These are phyloP conservation scores for Stegophylla sp. DNA, from an alignment of 2,888 invertebrate species.

Conservation along the genomic window DNA sequence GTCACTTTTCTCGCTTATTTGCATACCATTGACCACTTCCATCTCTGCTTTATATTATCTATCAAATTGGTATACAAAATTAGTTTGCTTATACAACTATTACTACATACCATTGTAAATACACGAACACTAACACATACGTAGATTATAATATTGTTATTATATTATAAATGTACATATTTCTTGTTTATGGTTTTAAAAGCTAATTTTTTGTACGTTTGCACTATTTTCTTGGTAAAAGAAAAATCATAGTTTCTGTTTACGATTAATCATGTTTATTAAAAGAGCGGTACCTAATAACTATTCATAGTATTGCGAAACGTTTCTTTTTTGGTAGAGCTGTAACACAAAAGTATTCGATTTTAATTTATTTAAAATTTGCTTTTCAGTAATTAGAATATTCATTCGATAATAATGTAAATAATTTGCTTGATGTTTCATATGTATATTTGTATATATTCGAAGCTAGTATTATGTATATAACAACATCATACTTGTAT, in stretches of 20 bases:
- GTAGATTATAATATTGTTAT: not conserved
- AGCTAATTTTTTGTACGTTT: not conserved
- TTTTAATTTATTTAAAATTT: not conserved
- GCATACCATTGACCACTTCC: too few species aligned
- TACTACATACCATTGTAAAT: not conserved
- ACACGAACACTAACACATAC: slow-evolving; percentile 17
- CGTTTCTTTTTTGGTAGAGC: not conserved
- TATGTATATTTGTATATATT: not conserved
- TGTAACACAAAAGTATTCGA: not conserved
- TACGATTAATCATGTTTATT: not conserved
- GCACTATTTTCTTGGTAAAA: not conserved
- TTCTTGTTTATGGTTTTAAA: not conserved
- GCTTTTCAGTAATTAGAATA: not conserved
- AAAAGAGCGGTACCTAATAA: too few species aligned
- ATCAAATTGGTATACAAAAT: too few species aligned
- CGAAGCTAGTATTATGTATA: too few species aligned
- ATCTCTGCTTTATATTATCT: too few species aligned
- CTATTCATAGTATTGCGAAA: too few species aligned
- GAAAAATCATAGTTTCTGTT: not conserved
- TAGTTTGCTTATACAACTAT: too few species aligned
- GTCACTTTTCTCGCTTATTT: too few species aligned
- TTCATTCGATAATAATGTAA: not conserved
- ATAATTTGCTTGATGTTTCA: not conserved
- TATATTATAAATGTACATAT: slow-evolving; percentile 9
- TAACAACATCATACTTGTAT: not conserved